Percentiles rank a stretch among this genome's conserved stretches.
phyloP scores from a whole-genome alignment of 2,888 invertebrate genomes.

The Scelioninae gen. 1 region DNA sequence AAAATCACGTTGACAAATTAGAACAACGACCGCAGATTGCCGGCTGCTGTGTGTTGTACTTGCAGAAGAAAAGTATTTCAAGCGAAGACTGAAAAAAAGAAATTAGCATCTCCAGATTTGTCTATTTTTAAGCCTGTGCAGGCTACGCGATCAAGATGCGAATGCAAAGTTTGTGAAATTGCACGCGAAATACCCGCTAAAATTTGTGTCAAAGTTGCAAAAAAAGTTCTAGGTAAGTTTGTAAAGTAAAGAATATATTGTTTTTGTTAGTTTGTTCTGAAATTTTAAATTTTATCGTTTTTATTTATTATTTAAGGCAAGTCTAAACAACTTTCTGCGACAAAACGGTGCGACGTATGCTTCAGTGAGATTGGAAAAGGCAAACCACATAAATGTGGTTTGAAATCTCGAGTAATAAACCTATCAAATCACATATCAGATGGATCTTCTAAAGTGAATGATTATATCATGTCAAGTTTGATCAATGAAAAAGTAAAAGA shows the following conservation, averaged over 20 bases:
- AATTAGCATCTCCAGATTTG: slow-evolving; percentile 45
- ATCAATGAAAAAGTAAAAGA: slow-evolving; percentile 10
- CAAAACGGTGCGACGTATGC: slow-evolving; percentile 38
- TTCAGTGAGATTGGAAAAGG: slow-evolving; percentile 42
- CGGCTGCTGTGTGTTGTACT: slow-evolving; percentile 12
- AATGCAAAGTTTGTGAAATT: slow-evolving; percentile 36
- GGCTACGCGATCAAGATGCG: slow-evolving; percentile 32
- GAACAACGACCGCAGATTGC: slow-evolving; percentile 21
- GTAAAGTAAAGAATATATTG: slow-evolving; percentile 16
- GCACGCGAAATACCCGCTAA: slow-evolving; percentile 32
- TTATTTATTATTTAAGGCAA: slow-evolving; percentile 36
- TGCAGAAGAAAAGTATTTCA: slow-evolving; percentile 38
- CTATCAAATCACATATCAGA: slow-evolving; percentile 16
- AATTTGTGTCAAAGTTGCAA: slow-evolving; percentile 33
- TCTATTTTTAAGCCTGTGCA: slow-evolving; percentile 22
- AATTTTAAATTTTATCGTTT: slow-evolving; percentile 28
- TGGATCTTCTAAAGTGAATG: slow-evolving; percentile 10
- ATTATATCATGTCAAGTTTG: not conserved
- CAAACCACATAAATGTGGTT: slow-evolving; percentile 33
- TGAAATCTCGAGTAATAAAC: slow-evolving; percentile 33
- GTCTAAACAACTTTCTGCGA: slow-evolving; percentile 25
- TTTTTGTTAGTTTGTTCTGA: no score
- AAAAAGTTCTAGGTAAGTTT: slow-evolving; percentile 20
- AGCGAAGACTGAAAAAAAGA: slow-evolving; percentile 33
- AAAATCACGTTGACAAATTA: slow-evolving; percentile 41